Base-by-base conservation (phyloP, 2,888 invertebrate genomes). In the Ophioninae sp. region DNA sequence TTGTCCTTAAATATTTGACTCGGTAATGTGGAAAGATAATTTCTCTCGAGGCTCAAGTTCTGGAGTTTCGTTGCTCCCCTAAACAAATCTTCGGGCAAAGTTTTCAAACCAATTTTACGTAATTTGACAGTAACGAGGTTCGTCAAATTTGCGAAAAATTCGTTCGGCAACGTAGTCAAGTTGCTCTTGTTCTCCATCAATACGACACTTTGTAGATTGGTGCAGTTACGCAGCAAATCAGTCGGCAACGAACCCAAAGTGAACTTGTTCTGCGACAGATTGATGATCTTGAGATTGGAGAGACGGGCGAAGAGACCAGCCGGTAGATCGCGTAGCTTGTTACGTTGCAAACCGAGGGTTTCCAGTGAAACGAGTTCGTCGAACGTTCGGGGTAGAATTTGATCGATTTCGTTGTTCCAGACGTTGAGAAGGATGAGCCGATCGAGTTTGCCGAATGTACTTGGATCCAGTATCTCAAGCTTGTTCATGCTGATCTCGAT, bases 181-280 rank as follows among this genome's bases (percentile, higher is more conserved):
- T 94, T 91, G 37, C 90, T 86, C 61, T 89, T 88, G 83, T 94
- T 94, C 71, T 87, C 78, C 17, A 83, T 81, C 7, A 91, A 41
- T 22, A 80, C 82, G 9, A 96, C 93, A 17, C 91, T 93, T 76
- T 93, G 92, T 67, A 96, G 91, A 86, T 94, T 93, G 23, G 91
- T 91, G 88, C 95, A 96, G 80, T 94, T 93, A 79, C 91, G 91
- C 86, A 96, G 95, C 65, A 96, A 92, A 86, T 94, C 94, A 79
- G 93, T 93, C 3, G 96, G 96, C 78, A 96, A 89, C n/a, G 94
- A 92, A 56, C 77, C 63, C 0, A 6, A 0, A 6, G 93, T 93
- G 86, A 96, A 95, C 87, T 95, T 94, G 89, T 96, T 97, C n/a
- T 93, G 94, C 90, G 94, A 95, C 84, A 97, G 93, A 89, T 95